Conservation (phyloP, 2,113 vertebrate species). For the Pholis gunnellus region DNA sequence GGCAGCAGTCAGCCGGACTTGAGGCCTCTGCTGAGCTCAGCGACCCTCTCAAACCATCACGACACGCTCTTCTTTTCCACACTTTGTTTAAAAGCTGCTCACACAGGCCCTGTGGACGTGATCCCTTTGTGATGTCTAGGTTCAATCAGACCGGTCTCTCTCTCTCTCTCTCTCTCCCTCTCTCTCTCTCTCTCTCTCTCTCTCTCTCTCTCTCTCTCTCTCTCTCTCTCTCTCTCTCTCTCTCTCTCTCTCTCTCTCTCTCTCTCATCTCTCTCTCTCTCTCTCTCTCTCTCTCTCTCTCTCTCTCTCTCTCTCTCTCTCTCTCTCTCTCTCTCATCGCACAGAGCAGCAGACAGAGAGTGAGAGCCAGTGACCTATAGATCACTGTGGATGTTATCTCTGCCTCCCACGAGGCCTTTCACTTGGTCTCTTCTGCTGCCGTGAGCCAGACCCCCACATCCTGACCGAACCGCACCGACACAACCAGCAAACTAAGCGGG, state of each 20-base stretch:
- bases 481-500: constrained; percentile 34
- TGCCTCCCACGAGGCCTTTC: constrained; percentile 84
- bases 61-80: constrained; percentile 41
- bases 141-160: background rate
- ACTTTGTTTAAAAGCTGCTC: constrained; percentile 29
- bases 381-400: constrained; percentile 92
- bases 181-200: constrained; percentile 40
- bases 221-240: constrained; percentile 62
- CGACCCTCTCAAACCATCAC: constrained; percentile 28
- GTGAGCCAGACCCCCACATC: constrained; percentile 82
- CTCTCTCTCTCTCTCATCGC: constrained; percentile 64
- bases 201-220: constrained; percentile 41
- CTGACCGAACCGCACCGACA: constrained; percentile 79
- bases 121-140: constrained; percentile 33
- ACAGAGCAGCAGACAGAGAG: constrained; percentile 75
- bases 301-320: background rate
- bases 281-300: background rate
- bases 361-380: constrained; percentile 84
- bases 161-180: constrained; percentile 37
- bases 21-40: constrained; percentile 56
- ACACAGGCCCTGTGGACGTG: constrained; percentile 11
- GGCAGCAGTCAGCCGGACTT: constrained; percentile 68
- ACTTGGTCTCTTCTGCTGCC: constrained; percentile 45
- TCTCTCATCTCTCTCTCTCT: constrained; percentile 63
- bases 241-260: too few relatives aligned